Conservation (phyloP, 1,140 invertebrate genomes). For the Drosophila navojoa region DNA sequence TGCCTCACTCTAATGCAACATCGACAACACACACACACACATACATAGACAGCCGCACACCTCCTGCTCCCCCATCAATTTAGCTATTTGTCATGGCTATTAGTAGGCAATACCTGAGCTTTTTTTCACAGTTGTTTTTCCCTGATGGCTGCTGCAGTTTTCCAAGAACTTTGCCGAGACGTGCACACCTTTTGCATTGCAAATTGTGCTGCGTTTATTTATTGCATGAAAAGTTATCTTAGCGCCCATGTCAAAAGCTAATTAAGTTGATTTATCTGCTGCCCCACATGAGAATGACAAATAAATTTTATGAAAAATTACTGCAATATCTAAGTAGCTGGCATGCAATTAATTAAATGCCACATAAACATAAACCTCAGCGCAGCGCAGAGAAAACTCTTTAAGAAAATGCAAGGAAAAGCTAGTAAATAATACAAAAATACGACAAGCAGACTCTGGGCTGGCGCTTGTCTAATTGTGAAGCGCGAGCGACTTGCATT, state of each 20-base stretch:
- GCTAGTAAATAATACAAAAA: constrained; percentile 13
- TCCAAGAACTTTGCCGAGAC: constrained; percentile 19
- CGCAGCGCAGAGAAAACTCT: constrained; percentile 23
- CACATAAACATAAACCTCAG: constrained; percentile 60
- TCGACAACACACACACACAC: background rate
- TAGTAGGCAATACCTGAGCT: constrained; percentile 48
- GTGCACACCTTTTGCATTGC: constrained; percentile 51
- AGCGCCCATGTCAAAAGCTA: constrained; percentile 66
- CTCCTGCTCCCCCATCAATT: constrained; percentile 59
- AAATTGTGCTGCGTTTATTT: constrained; percentile 46
- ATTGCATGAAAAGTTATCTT: constrained; percentile 55
- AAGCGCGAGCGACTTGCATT: constrained; percentile 69
- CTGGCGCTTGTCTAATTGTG: constrained; percentile 65
- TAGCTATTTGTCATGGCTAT: constrained; percentile 75
- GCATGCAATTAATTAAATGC: constrained; percentile 72
- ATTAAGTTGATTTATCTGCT: constrained; percentile 71
- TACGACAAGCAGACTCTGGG: background rate
- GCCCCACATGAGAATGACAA: constrained; percentile 71
- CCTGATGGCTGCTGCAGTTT: background rate
- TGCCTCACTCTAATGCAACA: constrained; percentile 54
- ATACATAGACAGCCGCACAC: background rate
- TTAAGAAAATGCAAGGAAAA: constrained; percentile 29
- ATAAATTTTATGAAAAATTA: constrained; percentile 72
- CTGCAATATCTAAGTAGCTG: constrained; percentile 64
- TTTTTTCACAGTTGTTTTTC: constrained; percentile 11